Evolutionary conservation across 2,797 vertebrate species (phyloP).

Genomic region (Propithecus deckenii): DNA sequence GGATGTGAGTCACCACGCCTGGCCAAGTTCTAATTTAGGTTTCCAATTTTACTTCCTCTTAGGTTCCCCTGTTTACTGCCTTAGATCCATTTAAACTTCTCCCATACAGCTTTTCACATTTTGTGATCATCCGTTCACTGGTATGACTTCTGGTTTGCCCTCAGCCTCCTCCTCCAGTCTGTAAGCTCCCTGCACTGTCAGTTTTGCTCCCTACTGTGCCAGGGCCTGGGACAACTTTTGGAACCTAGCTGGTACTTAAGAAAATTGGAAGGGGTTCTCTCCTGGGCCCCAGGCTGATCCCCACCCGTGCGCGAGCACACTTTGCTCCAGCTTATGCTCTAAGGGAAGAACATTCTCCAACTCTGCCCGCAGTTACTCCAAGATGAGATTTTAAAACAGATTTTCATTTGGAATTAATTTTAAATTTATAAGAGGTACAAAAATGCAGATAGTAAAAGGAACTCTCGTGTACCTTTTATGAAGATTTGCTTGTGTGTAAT

Average conservation of each 20-base stretch:
- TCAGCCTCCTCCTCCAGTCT: not conserved
- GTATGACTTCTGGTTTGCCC: not conserved
- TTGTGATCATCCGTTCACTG: not conserved
- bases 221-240: not conserved
- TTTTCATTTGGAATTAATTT: not conserved
- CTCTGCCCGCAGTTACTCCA: not conserved
- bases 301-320: rapidly evolving
- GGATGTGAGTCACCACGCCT: not conserved
- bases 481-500: not conserved
- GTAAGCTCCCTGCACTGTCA: not conserved
- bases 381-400: not conserved
- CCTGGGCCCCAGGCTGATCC: not conserved
- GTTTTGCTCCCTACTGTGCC: not conserved
- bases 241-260: not conserved
- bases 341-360: not conserved
- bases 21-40: not conserved
- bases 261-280: not conserved
- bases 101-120: not conserved
- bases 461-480: rapidly evolving
- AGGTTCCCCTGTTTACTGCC: not conserved
- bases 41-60: not conserved
- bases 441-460: not conserved
- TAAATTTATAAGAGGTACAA: not conserved
- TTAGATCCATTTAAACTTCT: not conserved
- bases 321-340: not conserved